These are phyloP conservation scores for Drosophila lacteicornis DNA, from an alignment of 1,140 invertebrate genomes.

Conservation along the genomic window DNA sequence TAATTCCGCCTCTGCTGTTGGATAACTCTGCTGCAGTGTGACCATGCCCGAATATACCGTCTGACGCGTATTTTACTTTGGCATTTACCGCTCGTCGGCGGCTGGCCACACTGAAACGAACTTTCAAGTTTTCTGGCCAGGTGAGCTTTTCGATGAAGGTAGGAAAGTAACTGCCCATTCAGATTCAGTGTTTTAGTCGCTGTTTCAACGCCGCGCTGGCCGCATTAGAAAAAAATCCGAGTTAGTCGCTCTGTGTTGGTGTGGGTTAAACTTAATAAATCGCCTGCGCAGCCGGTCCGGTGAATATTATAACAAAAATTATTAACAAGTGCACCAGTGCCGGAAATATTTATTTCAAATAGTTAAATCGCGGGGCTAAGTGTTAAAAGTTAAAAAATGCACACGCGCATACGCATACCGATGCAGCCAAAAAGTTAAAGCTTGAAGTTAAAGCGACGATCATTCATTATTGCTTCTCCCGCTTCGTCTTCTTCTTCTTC, in stretches of 20 bases:
- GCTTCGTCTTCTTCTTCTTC: conserved; percentile 49
- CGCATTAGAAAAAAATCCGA: conserved; percentile 5
- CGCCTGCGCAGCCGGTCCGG: conserved; percentile 41
- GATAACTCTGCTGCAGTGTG: conserved; percentile 25
- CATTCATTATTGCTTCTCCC: conserved; percentile 72
- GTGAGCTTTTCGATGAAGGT: conserved; percentile 30
- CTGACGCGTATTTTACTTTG: background rate
- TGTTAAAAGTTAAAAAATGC: conserved; percentile 25
- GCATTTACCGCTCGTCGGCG: background rate
- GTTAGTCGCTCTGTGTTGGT: conserved; percentile 3
- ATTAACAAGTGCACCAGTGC: conserved; percentile 11
- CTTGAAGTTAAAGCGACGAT: conserved; percentile 53
- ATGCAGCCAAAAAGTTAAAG: conserved; percentile 18
- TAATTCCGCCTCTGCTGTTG: conserved; percentile 16
- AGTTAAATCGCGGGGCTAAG: conserved; percentile 6
- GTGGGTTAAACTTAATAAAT: conserved; percentile 11
- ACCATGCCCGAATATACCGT: background rate
- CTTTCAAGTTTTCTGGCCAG: conserved; percentile 22
- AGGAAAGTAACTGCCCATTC: conserved; percentile 38
- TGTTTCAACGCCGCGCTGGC: conserved; percentile 26
- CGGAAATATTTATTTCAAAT: background rate
- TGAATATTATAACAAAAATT: conserved; percentile 4
- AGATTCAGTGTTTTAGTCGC: conserved; percentile 8
- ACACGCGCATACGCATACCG: conserved; percentile 28
- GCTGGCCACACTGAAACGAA: background rate